phyloP scores from a whole-genome alignment of 2,113 vertebrate genomes.

The Dolichallabes microphthalmus region DNA sequence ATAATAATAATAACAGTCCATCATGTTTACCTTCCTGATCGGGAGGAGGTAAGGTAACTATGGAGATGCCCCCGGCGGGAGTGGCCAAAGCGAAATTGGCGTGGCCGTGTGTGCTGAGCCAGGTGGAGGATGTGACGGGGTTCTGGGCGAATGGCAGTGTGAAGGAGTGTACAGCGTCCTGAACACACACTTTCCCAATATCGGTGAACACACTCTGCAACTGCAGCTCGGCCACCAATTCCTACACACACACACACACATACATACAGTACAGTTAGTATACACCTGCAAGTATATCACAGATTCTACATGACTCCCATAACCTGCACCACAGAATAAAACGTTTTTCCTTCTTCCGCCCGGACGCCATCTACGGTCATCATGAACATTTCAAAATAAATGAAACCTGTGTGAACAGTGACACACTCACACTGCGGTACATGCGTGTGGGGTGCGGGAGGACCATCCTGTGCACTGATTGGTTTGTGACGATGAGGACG shows the following conservation, averaged over 20 bases:
- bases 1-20: not conserved
- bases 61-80: slow-evolving; percentile 80
- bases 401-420: not conserved
- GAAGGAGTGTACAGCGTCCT: slow-evolving; percentile 77
- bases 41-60: slow-evolving; percentile 82
- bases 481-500: slow-evolving; percentile 82
- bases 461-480: slow-evolving; percentile 84
- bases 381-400: not conserved
- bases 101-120: slow-evolving; percentile 85
- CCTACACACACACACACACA: slow-evolving; percentile 66
- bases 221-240: slow-evolving; percentile 84
- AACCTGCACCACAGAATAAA: not conserved
- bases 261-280: not conserved
- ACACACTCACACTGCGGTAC: slow-evolving; percentile 85
- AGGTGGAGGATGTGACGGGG: slow-evolving; percentile 70
- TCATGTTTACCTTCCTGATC: slow-evolving; percentile 74
- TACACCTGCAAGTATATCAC: too few relatives aligned
- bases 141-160: slow-evolving; percentile 73
- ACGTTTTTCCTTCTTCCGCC: not conserved
- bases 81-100: slow-evolving; percentile 86
- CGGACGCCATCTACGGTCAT: not conserved
- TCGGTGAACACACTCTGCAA: slow-evolving; percentile 93
- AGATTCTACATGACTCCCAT: not conserved
- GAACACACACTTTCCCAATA: slow-evolving; percentile 81
- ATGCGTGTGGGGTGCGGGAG: slow-evolving; percentile 86